Base-by-base conservation (phyloP, 2,888 invertebrate species). In the Tridacna crocea region DNA sequence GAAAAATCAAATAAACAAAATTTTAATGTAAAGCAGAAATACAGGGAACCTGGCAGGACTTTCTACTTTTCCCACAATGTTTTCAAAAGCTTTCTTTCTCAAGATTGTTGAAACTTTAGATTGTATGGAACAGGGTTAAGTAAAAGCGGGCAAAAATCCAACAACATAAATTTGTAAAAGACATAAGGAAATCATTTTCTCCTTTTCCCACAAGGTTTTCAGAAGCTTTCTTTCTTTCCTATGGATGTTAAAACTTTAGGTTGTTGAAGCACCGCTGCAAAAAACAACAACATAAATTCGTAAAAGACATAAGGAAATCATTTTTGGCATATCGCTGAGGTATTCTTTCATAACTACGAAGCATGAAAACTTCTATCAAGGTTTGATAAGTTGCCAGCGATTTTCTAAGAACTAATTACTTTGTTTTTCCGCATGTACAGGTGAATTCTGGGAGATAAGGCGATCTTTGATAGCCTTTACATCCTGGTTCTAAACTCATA, bases 401-500 rank as follows among this genome's bases (percentile, higher is more conserved):
- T 48, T 48, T 70, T 70, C 70, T 70, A 17, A 70, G 70, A 70
- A 70, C 70, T 70, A 70, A 70, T 70, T 70, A 70, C 26, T 61
- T 70, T 70, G 70, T 48, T 68, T 68, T 51, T 51, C 22, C 61
- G 22, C 22, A 19, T 51, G 51, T 47, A 70, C 70, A 70, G 70
- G 70, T 70, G 70, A 70, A 51, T 70, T 70, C 61, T 22, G 26
- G 51, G 13, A 51, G 48, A 70, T 70, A 70, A 51, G 70, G 24
- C 26, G 22, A 27, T 22, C 46, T 47, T 70, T 70, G 70, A 70
- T 70, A 70, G 24, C 70, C 51, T 70, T 66, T 26, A 24, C 47
- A 70, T 70, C 58, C 36, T 85, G 87, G 68, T 78, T 60, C 55
- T 17, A 60, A 58, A 58, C 22, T 22, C 24, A 17, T 36, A 70